phyloP scores from a whole-genome alignment of 2,113 vertebrate species.

The Catharus fuscescens region DNA sequence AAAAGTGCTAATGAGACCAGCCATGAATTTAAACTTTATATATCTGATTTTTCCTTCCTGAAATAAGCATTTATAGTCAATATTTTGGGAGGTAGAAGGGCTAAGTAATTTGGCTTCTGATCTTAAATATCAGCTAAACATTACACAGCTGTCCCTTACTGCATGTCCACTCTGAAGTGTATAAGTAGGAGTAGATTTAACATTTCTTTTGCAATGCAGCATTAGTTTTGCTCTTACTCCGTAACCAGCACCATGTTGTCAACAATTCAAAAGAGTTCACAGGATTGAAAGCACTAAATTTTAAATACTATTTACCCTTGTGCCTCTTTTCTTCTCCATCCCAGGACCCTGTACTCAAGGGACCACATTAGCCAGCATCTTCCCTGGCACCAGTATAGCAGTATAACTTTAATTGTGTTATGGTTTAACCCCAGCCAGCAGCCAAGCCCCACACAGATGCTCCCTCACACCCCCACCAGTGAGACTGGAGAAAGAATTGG shows the following conservation, averaged over 20 bases:
- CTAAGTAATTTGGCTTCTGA: not conserved
- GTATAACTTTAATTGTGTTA: not conserved
- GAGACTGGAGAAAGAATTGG: fast-evolving
- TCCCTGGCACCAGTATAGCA: not conserved
- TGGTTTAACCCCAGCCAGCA: not conserved
- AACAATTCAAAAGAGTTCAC: not conserved
- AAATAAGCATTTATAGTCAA: not conserved
- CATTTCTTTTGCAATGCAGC: not conserved
- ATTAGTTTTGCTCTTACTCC: not conserved
- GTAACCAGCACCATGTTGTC: not conserved
- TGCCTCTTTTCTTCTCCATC: not conserved
- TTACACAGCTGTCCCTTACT: not conserved
- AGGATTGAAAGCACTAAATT: not conserved
- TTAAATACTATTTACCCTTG: not conserved
- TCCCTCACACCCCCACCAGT: not conserved
- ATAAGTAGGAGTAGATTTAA: not conserved
- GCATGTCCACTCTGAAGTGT: not conserved
- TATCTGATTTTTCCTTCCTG: not conserved
- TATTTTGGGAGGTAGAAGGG: not conserved
- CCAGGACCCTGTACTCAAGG: not conserved
- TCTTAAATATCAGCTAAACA: not conserved
- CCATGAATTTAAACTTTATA: not conserved
- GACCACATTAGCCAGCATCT: not conserved
- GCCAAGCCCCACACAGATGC: not conserved
- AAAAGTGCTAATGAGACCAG: not conserved